These are phyloP conservation scores for Centropyge bicolor DNA, from an alignment of 2,797 vertebrate species.

Conservation along the genomic window DNA sequence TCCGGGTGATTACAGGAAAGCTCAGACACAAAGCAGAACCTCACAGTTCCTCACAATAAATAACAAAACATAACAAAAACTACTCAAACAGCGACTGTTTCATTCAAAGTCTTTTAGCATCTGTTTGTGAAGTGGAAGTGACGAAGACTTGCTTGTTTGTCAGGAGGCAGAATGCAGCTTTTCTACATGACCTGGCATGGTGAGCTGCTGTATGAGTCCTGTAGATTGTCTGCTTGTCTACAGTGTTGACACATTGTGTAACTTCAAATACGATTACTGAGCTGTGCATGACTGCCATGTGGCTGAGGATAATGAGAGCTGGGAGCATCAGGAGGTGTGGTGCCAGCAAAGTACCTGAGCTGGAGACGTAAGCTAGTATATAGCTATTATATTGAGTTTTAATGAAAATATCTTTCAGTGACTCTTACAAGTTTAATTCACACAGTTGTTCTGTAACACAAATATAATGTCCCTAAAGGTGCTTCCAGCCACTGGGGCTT, in stretches of 20 bases:
- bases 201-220: conserved; percentile 10
- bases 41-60: conserved; percentile 17
- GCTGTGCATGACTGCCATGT: conserved; percentile 36
- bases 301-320: conserved; percentile 27
- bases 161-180: conserved; percentile 13
- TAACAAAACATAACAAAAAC: background rate
- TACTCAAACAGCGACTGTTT: background rate
- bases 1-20: conserved; percentile 16
- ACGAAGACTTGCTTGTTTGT: conserved; percentile 13
- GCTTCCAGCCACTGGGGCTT: background rate
- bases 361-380: background rate
- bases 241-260: conserved; percentile 39
- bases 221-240: conserved; percentile 10
- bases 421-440: background rate
- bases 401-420: background rate
- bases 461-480: background rate
- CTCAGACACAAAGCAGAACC: conserved; percentile 7
- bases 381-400: background rate
- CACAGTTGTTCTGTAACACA: background rate
- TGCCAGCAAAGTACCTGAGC: conserved; percentile 1
- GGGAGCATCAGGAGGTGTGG: conserved; percentile 3
- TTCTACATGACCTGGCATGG: conserved; percentile 1
- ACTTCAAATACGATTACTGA: conserved; percentile 28
- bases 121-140: background rate
- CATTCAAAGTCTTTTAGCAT: conserved; percentile 8